Conservation (phyloP, 1,140 invertebrate genomes). For the Helicorthomorpha holstii region DNA sequence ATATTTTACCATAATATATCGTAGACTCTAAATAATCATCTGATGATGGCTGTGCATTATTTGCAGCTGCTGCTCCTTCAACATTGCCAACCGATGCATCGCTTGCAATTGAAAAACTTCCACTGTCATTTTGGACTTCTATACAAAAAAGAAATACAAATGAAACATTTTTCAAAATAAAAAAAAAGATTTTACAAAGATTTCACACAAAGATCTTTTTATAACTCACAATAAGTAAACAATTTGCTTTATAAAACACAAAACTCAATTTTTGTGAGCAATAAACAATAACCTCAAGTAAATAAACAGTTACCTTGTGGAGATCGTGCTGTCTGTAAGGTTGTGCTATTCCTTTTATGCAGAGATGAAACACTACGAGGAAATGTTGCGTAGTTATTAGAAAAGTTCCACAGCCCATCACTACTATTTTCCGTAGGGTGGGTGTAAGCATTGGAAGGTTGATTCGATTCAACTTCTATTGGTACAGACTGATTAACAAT, state of each 20-base stretch:
- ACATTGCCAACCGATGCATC: not conserved
- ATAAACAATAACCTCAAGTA: too few relatives aligned
- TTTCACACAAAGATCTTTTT: too few relatives aligned
- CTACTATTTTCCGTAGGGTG: not conserved
- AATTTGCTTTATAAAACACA: too few relatives aligned
- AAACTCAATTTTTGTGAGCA: too few relatives aligned
- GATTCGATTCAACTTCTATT: not conserved
- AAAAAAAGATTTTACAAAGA: too few relatives aligned
- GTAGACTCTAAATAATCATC: not conserved
- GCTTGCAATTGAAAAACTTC: slow-evolving; percentile 12
- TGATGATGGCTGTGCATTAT: not conserved
- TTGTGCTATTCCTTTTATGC: slow-evolving; percentile 9
- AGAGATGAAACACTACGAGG: slow-evolving; percentile 5
- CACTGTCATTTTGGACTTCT: slow-evolving; percentile 14
- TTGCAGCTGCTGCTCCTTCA: not conserved
- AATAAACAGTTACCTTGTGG: slow-evolving; percentile 10
- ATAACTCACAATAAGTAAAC: too few relatives aligned
- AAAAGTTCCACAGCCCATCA: not conserved
- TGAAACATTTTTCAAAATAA: not conserved
- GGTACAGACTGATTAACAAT: too few relatives aligned
- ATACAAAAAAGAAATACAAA: slow-evolving; percentile 1
- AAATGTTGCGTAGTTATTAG: not conserved
- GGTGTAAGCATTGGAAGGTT: not conserved
- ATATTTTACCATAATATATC: not conserved
- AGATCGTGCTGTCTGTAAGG: slow-evolving; percentile 3